Conservation (phyloP, 2,113 vertebrate genomes). For the Alaudala cheleensis region DNA sequence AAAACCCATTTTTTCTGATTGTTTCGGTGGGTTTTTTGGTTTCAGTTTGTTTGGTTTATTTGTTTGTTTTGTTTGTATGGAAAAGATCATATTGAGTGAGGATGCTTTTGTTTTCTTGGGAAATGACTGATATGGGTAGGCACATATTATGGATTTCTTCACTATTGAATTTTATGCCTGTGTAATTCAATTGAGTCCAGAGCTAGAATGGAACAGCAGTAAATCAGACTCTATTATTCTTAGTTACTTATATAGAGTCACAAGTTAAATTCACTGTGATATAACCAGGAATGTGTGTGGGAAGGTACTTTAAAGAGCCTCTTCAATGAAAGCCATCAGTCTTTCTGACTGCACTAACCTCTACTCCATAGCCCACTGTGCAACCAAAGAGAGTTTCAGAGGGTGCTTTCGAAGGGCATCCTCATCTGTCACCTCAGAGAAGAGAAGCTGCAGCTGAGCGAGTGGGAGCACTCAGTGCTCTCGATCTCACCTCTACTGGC, state of each 20-base stretch:
- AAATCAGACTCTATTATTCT: conserved; percentile 48
- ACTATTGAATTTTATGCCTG: conserved; percentile 45
- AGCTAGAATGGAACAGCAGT: conserved; percentile 15
- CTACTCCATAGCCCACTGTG: not conserved
- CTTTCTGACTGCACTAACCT: conserved; percentile 1
- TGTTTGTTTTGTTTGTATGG: not conserved
- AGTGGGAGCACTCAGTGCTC: not conserved
- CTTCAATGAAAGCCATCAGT: not conserved
- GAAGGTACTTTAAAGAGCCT: not conserved
- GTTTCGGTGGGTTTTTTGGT: not conserved
- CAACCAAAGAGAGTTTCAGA: not conserved
- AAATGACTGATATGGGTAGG: not conserved
- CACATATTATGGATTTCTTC: conserved; percentile 34
- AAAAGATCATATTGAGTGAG: not conserved
- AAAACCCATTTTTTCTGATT: not conserved
- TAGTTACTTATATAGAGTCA: conserved; percentile 8
- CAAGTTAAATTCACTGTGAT: conserved; percentile 17
- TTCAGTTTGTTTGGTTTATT: not conserved
- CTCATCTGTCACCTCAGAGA: not conserved
- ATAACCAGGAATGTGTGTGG: not conserved
- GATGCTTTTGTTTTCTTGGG: not conserved
- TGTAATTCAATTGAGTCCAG: conserved; percentile 46
- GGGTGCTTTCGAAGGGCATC: not conserved
- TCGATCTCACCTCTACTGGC: not conserved
- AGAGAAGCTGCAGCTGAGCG: not conserved